A percentile compares a stretch with the other conserved stretches of the same genome.
Evolutionary conservation across 2,888 invertebrate species (phyloP).

Genomic region (Clunio marinus): DNA sequence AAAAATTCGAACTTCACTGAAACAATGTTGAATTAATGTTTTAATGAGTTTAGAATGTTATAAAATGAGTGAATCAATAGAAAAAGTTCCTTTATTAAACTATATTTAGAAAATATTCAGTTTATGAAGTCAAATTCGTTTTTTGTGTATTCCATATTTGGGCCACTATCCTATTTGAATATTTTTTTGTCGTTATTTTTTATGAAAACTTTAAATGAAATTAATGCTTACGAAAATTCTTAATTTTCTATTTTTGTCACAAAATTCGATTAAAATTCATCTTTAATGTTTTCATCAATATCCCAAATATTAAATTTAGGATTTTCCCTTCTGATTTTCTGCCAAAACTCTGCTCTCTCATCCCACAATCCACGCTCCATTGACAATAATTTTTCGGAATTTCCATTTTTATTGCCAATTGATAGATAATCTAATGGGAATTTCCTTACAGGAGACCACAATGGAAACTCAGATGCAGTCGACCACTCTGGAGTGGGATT

Average conservation of each 20-base stretch:
- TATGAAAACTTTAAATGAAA: not conserved
- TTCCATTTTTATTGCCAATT: slow-evolving; percentile 56
- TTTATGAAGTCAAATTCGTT: too few relatives aligned
- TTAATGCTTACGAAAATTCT: not conserved
- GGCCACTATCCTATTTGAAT: too few relatives aligned
- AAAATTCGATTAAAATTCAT: not conserved
- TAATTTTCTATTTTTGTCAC: not conserved
- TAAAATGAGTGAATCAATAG: too few relatives aligned
- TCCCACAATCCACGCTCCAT: not conserved
- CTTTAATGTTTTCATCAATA: not conserved
- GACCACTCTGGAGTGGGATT: slow-evolving; percentile 57
- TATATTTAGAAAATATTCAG: too few relatives aligned
- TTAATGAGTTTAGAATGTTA: too few relatives aligned
- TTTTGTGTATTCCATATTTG: too few relatives aligned
- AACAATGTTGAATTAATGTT: too few relatives aligned
- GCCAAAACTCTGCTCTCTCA: slow-evolving; percentile 63
- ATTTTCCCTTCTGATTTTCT: slow-evolving; percentile 46
- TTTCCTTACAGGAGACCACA: slow-evolving; percentile 56
- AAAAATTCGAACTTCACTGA: too few relatives aligned
- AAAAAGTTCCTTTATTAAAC: too few relatives aligned
- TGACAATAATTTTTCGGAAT: slow-evolving; percentile 57
- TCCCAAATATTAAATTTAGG: too few relatives aligned
- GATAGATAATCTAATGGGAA: slow-evolving; percentile 49
- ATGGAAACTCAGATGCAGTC: slow-evolving; percentile 50
- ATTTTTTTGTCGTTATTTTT: too few relatives aligned